Evolutionary conservation across 2,797 vertebrate species (phyloP).

Genomic region (Delichon dasypus): DNA sequence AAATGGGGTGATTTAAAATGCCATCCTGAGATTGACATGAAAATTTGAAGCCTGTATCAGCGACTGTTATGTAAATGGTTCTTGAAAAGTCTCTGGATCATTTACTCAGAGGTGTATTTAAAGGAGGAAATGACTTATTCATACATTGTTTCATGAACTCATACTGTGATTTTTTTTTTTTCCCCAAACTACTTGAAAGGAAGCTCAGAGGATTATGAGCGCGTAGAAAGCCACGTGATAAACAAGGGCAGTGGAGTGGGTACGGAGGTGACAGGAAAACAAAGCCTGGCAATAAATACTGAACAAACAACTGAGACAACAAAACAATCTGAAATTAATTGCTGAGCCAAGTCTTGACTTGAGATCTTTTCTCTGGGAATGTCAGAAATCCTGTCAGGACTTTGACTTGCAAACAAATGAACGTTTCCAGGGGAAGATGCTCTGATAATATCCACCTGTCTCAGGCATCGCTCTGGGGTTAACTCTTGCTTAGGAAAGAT

Average conservation of each 20-base stretch:
- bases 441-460: background rate
- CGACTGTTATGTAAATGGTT: slow-evolving; percentile 65
- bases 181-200: background rate
- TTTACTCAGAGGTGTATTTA: slow-evolving; percentile 57
- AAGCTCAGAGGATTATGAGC: slow-evolving; percentile 6
- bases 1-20: slow-evolving; percentile 61
- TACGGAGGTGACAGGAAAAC: background rate
- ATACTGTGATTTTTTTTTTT: background rate
- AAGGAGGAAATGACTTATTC: slow-evolving; percentile 66
- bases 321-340: background rate
- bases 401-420: background rate
- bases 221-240: background rate
- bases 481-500: background rate
- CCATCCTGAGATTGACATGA: slow-evolving; percentile 48
- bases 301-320: background rate
- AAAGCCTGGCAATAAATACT: background rate
- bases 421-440: background rate
- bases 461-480: background rate
- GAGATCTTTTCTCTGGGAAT: background rate
- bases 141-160: slow-evolving; percentile 45
- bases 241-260: slow-evolving; percentile 7
- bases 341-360: background rate
- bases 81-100: slow-evolving; percentile 49
- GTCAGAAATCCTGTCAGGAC: background rate
- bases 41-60: slow-evolving; percentile 53